These are phyloP conservation scores for Melinaea menophilus DNA, from an alignment of 2,888 invertebrate genomes.

Conservation along the genomic window DNA sequence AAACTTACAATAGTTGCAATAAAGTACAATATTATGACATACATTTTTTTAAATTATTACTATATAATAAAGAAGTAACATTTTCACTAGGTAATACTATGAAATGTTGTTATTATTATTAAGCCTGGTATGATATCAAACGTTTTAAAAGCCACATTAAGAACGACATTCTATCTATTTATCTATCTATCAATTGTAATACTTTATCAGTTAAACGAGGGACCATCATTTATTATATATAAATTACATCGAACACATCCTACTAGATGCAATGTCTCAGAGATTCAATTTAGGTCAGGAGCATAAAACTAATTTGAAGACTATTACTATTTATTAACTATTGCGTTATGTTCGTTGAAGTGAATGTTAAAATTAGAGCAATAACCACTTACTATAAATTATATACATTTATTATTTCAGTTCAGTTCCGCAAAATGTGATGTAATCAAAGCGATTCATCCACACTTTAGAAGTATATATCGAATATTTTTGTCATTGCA, in stretches of 20 bases:
- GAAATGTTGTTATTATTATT: no score
- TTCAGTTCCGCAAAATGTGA: not conserved
- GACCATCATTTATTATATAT: not conserved
- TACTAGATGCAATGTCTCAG: not conserved
- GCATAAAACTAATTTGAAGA: not conserved
- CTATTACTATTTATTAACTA: slow-evolving; percentile 6
- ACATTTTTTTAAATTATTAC: no score
- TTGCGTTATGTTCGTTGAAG: slow-evolving; percentile 1
- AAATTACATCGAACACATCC: not conserved
- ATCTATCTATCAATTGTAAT: no score
- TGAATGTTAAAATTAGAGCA: slow-evolving; percentile 3
- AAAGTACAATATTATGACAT: no score
- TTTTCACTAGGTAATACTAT: no score
- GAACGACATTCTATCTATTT: no score
- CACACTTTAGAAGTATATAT: not conserved
- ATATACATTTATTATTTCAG: not conserved
- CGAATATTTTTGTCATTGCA: not conserved
- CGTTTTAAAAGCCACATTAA: no score
- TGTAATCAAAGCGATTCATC: not conserved
- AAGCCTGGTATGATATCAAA: no score
- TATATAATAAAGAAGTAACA: no score
- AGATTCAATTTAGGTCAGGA: slow-evolving; percentile 4
- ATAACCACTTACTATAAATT: not conserved
- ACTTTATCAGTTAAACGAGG: not conserved
- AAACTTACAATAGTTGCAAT: no score